phyloP scores from a whole-genome alignment of 92 coral and sea anemone species.

The Epizoanthus ramosus region DNA sequence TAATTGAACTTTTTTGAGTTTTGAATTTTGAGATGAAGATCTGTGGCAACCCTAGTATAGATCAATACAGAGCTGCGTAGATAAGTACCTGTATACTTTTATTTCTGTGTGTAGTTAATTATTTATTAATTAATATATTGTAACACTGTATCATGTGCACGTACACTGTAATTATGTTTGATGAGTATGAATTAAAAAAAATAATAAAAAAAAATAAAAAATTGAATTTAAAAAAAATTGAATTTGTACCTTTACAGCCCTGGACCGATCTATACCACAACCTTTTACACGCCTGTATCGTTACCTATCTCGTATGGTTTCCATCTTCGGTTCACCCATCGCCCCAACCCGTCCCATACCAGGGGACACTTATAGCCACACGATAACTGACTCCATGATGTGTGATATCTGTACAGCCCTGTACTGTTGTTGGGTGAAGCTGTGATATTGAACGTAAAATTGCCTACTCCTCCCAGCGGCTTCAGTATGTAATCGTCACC shows the following conservation, averaged over 20 bases:
- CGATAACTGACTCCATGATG: not conserved
- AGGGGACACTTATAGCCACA: slow-evolving; percentile 52
- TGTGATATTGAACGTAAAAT: slow-evolving; percentile 14
- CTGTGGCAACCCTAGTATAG: not conserved
- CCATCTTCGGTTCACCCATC: slow-evolving; percentile 72
- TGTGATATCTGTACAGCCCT: slow-evolving; percentile 3
- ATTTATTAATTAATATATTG: too few relatives aligned
- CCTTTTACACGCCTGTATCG: not conserved
- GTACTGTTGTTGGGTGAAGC: slow-evolving; percentile 1
- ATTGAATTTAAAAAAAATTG: too few relatives aligned
- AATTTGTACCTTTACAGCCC: too few relatives aligned
- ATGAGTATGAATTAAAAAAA: too few relatives aligned
- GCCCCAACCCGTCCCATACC: slow-evolving; percentile 78
- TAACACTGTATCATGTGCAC: too few relatives aligned
- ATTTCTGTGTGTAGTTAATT: too few relatives aligned
- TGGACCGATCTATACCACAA: too few relatives aligned
- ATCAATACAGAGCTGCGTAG: too few relatives aligned
- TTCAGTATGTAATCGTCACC: slow-evolving; percentile 65
- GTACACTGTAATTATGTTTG: too few relatives aligned
- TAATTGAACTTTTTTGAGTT: too few relatives aligned
- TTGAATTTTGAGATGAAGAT: not conserved
- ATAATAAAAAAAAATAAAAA: too few relatives aligned
- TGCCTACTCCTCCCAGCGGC: slow-evolving; percentile 44
- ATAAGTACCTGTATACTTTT: too few relatives aligned
- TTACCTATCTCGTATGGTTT: slow-evolving; percentile 52